These are phyloP conservation scores for Thymelicus lineola DNA, from an alignment of 2,888 invertebrate genomes.

Conservation along the genomic window DNA sequence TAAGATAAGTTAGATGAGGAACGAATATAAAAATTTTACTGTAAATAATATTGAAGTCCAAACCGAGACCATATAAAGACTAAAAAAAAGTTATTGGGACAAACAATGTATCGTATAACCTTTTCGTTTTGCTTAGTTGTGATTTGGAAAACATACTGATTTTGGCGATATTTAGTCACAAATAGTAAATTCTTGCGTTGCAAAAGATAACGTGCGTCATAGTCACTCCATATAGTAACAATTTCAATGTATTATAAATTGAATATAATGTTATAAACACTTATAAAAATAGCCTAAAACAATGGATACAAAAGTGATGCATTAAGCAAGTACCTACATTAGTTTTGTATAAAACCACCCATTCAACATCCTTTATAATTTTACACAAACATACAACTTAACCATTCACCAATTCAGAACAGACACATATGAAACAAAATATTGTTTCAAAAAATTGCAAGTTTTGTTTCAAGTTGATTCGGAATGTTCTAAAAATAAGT, in stretches of 20 bases:
- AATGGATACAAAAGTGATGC: slow-evolving; percentile 35
- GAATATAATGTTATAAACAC: slow-evolving; percentile 29
- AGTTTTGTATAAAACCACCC: slow-evolving; percentile 17
- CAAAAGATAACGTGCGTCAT: background rate
- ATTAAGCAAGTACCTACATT: slow-evolving; percentile 21
- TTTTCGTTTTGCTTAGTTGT: no score
- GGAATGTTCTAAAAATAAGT: slow-evolving; percentile 53
- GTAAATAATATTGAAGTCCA: no score
- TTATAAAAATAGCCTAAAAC: slow-evolving; percentile 34
- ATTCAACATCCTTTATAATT: slow-evolving; percentile 17
- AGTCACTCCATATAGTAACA: background rate
- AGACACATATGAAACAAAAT: background rate
- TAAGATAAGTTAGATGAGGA: no score
- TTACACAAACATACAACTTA: slow-evolving; percentile 22
- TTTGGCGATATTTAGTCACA: background rate
- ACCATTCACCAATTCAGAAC: background rate
- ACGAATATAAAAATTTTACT: no score
- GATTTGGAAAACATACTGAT: slow-evolving; percentile 1
- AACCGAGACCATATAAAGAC: no score
- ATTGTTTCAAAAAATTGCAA: slow-evolving; percentile 46
- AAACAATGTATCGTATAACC: no score
- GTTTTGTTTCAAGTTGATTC: slow-evolving; percentile 32
- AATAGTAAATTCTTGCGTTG: background rate
- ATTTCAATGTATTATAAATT: slow-evolving; percentile 14
- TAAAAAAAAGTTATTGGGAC: no score